Evolutionary conservation across 1,140 invertebrate genomes (phyloP).

Genomic region (Tyrophagus putrescentiae): DNA sequence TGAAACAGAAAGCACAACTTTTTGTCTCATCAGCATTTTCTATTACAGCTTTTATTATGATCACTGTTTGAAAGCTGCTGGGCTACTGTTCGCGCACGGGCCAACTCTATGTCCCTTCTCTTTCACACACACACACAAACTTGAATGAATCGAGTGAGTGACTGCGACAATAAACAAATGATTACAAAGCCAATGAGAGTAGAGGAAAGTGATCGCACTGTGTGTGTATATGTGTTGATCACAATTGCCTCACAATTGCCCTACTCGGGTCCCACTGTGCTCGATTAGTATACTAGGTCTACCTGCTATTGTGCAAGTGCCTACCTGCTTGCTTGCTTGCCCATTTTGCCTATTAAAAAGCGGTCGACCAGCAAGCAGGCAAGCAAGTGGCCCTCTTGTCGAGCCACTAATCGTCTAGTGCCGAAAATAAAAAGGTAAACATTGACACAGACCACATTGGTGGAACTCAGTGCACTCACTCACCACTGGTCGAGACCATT

Average conservation of each 20-base stretch:
- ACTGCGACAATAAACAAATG: slow-evolving; percentile 14
- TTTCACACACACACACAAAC: background rate
- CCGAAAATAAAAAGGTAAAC: slow-evolving; percentile 6
- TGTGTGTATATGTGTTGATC: too few relatives aligned
- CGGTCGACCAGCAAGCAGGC: background rate
- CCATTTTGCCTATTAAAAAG: background rate
- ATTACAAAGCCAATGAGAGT: slow-evolving; percentile 1
- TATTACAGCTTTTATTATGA: background rate
- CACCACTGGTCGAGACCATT: background rate
- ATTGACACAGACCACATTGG: slow-evolving; percentile 10
- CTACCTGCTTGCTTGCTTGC: too few relatives aligned
- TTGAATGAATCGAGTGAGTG: background rate
- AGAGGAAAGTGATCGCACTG: background rate
- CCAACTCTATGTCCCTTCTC: background rate
- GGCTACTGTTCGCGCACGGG: background rate
- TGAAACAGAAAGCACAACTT: too few relatives aligned
- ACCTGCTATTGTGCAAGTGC: too few relatives aligned
- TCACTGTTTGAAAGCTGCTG: too few relatives aligned
- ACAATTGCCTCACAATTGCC: background rate
- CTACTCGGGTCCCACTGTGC: background rate
- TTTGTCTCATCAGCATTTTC: too few relatives aligned
- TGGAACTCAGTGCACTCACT: too few relatives aligned
- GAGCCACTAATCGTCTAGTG: background rate
- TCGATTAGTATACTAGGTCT: too few relatives aligned
- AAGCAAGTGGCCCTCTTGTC: background rate